Evolutionary conservation across 2,797 vertebrate genomes (phyloP), one percentile per base, ranked within the genome.

Genomic region (Scomberomorus guttatus): DNA sequence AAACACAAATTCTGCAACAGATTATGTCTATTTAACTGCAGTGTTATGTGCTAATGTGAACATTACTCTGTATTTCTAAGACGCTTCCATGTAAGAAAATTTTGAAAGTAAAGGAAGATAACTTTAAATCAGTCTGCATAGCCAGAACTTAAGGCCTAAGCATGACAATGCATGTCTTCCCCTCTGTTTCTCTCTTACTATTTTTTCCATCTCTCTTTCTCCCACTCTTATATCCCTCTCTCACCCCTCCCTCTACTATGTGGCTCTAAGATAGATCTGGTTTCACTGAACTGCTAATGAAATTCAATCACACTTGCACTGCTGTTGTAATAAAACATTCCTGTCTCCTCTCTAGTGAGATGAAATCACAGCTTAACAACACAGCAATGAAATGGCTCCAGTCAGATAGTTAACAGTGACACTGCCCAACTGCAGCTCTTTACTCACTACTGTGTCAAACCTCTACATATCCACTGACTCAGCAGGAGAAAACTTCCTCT

Each of bases 401-500:
- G 67, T 61, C 25, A 63, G 39, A 56, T 15, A 50, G 65, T 3
- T 71, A 82, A 64, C n/a, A 48, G 59, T 56, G 52, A 56, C 27
- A 34, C 70, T 63, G 61, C 20, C 57, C 46, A 73, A 77, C 71
- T 64, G 44, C 59, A 39, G 51, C 51, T n/a, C 79, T 86, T 76
- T 25, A 37, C 50, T 70, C 67, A 32, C 6, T 32, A 15, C 34
- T 32, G 63, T 69, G 65, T 56, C 22, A 76, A 81, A 89, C 80
- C 75, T 77, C 59, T 20, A 20, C 39, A 66, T 55, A 79, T 71
- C 10, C 61, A 61, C 89, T 90, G 93, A 94, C 64, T 94, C 92
- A 93, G 91, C 91, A 75, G 66, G 68, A 77, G 39, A 81, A 82
- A 88, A 88, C 82, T 90, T 90, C 91, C 87, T 87, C 70, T 89